Evolutionary conservation across 2,888 invertebrate species (phyloP).

Genomic region (Matsumyia berberina): DNA sequence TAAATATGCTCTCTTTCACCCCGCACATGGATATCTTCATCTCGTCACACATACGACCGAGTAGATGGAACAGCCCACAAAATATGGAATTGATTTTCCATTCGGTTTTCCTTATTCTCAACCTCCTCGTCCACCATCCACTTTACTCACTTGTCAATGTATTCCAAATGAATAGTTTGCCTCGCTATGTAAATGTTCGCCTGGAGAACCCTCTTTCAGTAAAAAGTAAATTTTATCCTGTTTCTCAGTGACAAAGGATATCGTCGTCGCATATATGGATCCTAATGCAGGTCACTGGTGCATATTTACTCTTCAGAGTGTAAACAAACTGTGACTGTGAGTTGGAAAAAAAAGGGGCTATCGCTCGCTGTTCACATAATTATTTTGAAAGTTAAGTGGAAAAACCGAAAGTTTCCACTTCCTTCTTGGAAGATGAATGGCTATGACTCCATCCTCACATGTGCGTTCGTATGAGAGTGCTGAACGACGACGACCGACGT

Average conservation of each 20-base stretch:
- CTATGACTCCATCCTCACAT: conserved; percentile 17
- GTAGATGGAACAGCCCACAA: conserved; percentile 15
- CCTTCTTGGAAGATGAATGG: conserved; percentile 39
- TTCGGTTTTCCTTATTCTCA: conserved; percentile 27
- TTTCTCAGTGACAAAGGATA: conserved; percentile 28
- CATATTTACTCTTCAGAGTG: conserved; percentile 47
- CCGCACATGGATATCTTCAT: conserved; percentile 33
- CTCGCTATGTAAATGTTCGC: conserved; percentile 20
- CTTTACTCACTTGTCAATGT: neutral
- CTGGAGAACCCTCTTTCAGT: conserved; percentile 17
- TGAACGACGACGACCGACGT: neutral
- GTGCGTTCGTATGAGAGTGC: conserved; percentile 2
- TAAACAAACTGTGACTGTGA: conserved; percentile 13
- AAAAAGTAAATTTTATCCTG: conserved; percentile 25
- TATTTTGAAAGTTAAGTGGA: conserved; percentile 27
- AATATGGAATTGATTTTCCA: conserved; percentile 57
- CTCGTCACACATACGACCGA: neutral
- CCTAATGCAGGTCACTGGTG: conserved; percentile 45
- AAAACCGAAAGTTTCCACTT: conserved; percentile 60
- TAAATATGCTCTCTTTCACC: conserved; percentile 22
- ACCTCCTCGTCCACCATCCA: neutral
- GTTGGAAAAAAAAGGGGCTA: conserved; percentile 1
- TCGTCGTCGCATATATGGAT: conserved; percentile 27
- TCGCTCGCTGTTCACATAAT: conserved; percentile 39
- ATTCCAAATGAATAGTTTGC: conserved; percentile 22